Conservation (phyloP, 2,888 invertebrate genomes). For the Bruchidius siliquastri region DNA sequence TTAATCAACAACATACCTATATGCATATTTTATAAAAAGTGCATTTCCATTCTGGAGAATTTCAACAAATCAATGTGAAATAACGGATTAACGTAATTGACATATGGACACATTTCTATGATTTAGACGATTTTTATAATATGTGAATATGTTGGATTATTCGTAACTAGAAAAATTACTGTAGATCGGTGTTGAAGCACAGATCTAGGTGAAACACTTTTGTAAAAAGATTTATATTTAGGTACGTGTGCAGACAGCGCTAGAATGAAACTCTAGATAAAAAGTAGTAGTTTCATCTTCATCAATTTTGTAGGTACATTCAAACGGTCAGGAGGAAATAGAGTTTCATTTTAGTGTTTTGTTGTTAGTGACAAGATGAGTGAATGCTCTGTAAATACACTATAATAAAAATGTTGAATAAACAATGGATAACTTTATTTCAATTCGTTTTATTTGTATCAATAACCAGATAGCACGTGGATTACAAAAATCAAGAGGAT, state of each 20-base stretch:
- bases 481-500: too few relatives aligned
- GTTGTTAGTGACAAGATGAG: constrained; percentile 18
- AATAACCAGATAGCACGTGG: not conserved
- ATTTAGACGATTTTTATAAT: not conserved
- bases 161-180: not conserved
- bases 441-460: not conserved
- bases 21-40: not conserved
- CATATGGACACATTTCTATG: not conserved
- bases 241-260: not conserved
- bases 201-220: not conserved
- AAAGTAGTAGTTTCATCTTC: not conserved
- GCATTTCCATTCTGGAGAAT: not conserved
- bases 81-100: not conserved
- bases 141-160: not conserved
- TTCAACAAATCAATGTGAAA: not conserved
- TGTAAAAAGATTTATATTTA: not conserved
- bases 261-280: not conserved
- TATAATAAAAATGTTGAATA: constrained; percentile 44
- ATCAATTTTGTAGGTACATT: not conserved
- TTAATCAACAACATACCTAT: too few relatives aligned
- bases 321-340: not conserved
- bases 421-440: constrained; percentile 27
- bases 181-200: not conserved
- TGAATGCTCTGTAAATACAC: constrained; percentile 45
- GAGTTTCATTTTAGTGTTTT: not conserved